Evolutionary conservation across 1,140 invertebrate species (phyloP).

Genomic region (Acromyrmex echinatior): DNA sequence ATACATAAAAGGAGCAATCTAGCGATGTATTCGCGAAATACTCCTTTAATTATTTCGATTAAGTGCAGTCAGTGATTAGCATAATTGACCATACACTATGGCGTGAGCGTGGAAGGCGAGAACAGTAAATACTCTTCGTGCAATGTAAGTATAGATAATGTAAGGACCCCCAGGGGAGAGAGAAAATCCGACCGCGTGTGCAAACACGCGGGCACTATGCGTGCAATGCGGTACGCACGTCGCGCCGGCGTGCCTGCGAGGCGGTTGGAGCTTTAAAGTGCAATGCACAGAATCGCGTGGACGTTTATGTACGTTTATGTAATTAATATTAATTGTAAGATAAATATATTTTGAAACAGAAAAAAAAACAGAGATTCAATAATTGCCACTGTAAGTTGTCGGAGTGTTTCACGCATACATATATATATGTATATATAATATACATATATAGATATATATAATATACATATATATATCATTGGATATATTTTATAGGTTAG

Average conservation of each 20-base stretch:
- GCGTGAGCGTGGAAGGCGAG: constrained; percentile 25
- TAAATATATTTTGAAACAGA: constrained; percentile 52
- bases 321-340: constrained; percentile 64
- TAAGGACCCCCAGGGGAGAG: background rate
- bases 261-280: constrained; percentile 55
- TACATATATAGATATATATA: constrained; percentile 32
- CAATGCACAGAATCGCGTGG: constrained; percentile 46
- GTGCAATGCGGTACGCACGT: constrained; percentile 4
- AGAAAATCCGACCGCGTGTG: constrained; percentile 34
- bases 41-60: constrained; percentile 59
- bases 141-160: constrained; percentile 57
- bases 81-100: constrained; percentile 56
- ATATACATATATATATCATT: constrained; percentile 40
- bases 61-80: constrained; percentile 44
- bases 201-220: constrained; percentile 27
- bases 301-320: constrained; percentile 59
- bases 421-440: constrained; percentile 52
- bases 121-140: constrained; percentile 51
- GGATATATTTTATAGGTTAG: constrained; percentile 69
- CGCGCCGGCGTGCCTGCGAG: constrained; percentile 38
- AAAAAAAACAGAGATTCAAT: constrained; percentile 59
- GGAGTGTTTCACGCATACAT: constrained; percentile 62
- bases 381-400: constrained; percentile 66
- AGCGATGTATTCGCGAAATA: background rate
- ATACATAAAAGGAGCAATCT: constrained; percentile 16